Base-by-base conservation (phyloP, 2,888 invertebrate species). In the Phengaris arion region DNA sequence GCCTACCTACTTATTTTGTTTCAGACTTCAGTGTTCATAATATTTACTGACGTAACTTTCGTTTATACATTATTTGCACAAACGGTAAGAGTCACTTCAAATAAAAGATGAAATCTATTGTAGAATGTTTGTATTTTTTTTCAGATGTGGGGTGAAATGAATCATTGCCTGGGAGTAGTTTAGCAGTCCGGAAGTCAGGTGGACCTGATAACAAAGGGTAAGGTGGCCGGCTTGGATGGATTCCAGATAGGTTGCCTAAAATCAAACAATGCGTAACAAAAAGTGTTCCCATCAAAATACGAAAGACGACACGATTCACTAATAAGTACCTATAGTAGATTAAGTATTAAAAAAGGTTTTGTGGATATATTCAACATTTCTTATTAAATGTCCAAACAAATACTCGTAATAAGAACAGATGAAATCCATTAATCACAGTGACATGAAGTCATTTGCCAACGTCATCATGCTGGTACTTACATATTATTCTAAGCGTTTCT, bases 201-300 rank as follows among this genome's bases (percentile, higher is more conserved):
- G 73, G 22, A 69, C 74, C 59, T 74, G 75, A 75, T 69, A 76
- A 77, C 77, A 78, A 75, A 75, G 76, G 75, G 77, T 75, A 75
- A 35, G 72, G 6, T 64, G 69, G 9, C 54, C n/a, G 15, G 57
- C 22, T 73, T 79, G 79, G 79, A 77, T 8, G 9, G 15, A 12
- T 7, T 77, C 79, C 79, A 79, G 78, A 74, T 76, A 77, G 74
- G 77, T 74, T 74, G 75, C 35, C 57, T 52, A 74, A 74, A 76
- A 48, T 35, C 6, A 10, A 22, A 22, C 10, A 35, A 22, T 22
- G 52, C 22, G 35, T 52, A 72, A 51, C 35, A 22, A 13, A 72
- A 13, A 8, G 51, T 35, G 48, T 48, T 7, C 52, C 4, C 52
- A 52, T 4, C 12, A 64, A 64, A 64, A 64, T 35, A 64, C 35